Evolutionary conservation across 2,113 vertebrate genomes (phyloP).

Genomic region (Myotis brandtii): DNA sequence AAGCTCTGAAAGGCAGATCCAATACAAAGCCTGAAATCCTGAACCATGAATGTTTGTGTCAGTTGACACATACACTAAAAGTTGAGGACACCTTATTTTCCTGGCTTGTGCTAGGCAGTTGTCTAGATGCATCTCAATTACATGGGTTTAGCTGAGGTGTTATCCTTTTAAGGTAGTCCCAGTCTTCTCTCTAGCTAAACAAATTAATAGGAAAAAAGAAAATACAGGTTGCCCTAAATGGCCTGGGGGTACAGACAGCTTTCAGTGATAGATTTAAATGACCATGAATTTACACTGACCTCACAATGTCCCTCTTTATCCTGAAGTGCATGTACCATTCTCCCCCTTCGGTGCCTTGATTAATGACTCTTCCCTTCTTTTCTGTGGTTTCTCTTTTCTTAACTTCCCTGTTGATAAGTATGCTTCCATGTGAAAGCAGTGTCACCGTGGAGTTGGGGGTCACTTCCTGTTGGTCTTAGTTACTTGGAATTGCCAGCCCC

Average conservation of each 20-base stretch:
- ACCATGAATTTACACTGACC: slow-evolving; percentile 65
- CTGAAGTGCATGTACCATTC: slow-evolving; percentile 53
- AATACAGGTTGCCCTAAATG: neutral
- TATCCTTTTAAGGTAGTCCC: neutral
- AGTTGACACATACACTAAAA: neutral
- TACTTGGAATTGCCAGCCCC: slow-evolving; percentile 63
- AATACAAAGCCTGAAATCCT: neutral
- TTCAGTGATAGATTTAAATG: slow-evolving; percentile 65
- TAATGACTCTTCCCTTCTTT: slow-evolving; percentile 72
- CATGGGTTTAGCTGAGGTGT: neutral
- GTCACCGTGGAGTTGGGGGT: slow-evolving; percentile 52
- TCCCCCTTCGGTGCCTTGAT: slow-evolving; percentile 62
- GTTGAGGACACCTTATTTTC: neutral
- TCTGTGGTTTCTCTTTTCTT: slow-evolving; percentile 59
- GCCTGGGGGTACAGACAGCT: neutral
- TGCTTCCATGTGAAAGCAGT: slow-evolving; percentile 51
- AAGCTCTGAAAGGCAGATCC: neutral
- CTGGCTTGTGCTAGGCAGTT: neutral
- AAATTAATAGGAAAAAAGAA: neutral
- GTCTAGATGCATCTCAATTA: neutral
- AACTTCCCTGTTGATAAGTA: slow-evolving; percentile 73
- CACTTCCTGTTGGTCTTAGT: slow-evolving; percentile 75
- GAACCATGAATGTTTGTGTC: neutral
- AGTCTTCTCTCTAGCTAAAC: neutral
- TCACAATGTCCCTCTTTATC: slow-evolving; percentile 59